Evolutionary conservation across 2,888 invertebrate genomes (phyloP).

Genomic region (Rhorus exstirpatorius): DNA sequence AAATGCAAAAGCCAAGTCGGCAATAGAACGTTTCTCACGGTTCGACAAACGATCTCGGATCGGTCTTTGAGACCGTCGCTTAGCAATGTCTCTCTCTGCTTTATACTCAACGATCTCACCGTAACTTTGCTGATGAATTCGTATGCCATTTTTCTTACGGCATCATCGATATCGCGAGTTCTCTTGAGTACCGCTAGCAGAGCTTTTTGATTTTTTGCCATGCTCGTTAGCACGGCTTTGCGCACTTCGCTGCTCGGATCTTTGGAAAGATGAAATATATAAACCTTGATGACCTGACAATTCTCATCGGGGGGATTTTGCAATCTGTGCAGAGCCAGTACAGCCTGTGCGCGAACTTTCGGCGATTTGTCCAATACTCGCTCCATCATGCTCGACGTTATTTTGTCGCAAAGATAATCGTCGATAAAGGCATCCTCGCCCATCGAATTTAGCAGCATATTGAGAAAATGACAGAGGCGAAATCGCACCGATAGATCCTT

Average conservation of each 20-base stretch:
- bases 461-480: conserved; percentile 92
- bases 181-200: conserved; percentile 91
- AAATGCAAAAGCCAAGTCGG: conserved; percentile 92
- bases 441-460: conserved; percentile 91
- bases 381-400: conserved; percentile 90
- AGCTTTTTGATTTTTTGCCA: conserved; percentile 91
- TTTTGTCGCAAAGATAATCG: conserved; percentile 91
- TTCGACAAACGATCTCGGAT: conserved; percentile 86
- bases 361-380: conserved; percentile 91
- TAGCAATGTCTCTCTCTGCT: conserved; percentile 89
- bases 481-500: conserved; percentile 89
- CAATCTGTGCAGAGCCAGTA: conserved; percentile 91
- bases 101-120: conserved; percentile 88
- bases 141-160: conserved; percentile 90
- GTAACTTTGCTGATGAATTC: conserved; percentile 87
- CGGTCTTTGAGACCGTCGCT: conserved; percentile 89
- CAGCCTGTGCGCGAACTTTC: conserved; percentile 93
- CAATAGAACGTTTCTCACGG: conserved; percentile 87
- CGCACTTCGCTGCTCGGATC: conserved; percentile 93
- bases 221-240: conserved; percentile 90
- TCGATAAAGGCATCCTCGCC: conserved; percentile 92
- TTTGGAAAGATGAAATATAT: conserved; percentile 90
- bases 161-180: conserved; percentile 92
- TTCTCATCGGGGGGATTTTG: conserved; percentile 92
- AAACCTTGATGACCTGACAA: conserved; percentile 92